Percentiles rank a stretch among this genome's conserved stretches.
phyloP scores from a whole-genome alignment of 2,888 invertebrate genomes.

The Meghimatium bilineatum region DNA sequence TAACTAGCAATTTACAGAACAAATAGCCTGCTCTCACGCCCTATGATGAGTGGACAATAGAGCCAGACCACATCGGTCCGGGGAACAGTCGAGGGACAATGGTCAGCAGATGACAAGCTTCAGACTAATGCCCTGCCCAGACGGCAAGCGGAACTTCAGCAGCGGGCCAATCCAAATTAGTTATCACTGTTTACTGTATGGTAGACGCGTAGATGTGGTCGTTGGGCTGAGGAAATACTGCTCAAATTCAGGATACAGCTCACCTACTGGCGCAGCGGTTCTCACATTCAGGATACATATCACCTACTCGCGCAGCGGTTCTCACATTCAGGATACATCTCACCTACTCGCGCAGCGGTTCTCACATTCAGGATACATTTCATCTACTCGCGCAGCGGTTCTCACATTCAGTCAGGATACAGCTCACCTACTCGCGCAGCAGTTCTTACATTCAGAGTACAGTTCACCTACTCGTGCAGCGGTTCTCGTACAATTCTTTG shows the following conservation, averaged over 20 bases:
- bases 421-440: neutral
- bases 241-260: neutral
- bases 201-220: neutral
- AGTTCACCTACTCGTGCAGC: no score
- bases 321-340: neutral
- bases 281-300: no score
- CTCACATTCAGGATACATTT: no score
- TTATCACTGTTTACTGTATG: neutral
- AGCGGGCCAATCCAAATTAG: neutral
- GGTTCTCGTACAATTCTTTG: no score
- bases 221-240: neutral
- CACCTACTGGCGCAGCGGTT: neutral
- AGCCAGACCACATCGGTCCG: neutral
- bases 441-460: neutral
- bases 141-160: conserved; percentile 2
- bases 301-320: no score
- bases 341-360: neutral
- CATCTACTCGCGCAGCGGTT: no score
- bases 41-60: conserved; percentile 35
- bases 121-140: conserved; percentile 12
- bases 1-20: conserved; percentile 38
- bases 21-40: conserved; percentile 30
- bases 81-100: conserved; percentile 12
- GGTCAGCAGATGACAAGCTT: conserved; percentile 40
- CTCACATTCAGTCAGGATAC: no score